Conservation (phyloP, 2,888 invertebrate genomes). For the Unio delphinus region DNA sequence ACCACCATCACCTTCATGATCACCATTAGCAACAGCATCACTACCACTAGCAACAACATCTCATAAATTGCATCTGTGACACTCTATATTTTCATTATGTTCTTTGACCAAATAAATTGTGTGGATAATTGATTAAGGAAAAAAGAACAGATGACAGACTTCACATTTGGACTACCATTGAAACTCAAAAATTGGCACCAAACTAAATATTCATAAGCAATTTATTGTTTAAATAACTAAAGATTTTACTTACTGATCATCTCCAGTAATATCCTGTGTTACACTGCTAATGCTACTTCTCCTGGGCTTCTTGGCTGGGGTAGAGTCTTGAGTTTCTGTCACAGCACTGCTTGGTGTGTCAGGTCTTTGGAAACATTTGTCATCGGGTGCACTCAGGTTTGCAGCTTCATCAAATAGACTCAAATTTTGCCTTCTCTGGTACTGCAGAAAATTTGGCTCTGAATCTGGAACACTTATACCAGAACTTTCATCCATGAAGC, state of each 20-base stretch:
- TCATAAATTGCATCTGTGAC: no score
- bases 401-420: constrained; percentile 35
- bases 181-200: constrained; percentile 3
- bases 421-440: constrained; percentile 3
- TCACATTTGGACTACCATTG: no score
- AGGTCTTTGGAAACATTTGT: constrained; percentile 21
- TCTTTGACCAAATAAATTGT: no score
- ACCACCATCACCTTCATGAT: no score
- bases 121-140: neutral
- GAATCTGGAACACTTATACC: constrained; percentile 28
- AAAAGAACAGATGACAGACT: neutral
- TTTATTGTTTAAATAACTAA: neutral
- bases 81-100: no score
- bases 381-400: constrained; percentile 34
- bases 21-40: no score
- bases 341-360: constrained; percentile 34
- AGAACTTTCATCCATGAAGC: constrained; percentile 25
- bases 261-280: constrained; percentile 32
- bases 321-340: constrained; percentile 30
- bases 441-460: constrained; percentile 20
- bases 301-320: constrained; percentile 39
- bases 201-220: neutral
- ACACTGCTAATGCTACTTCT: constrained; percentile 36
- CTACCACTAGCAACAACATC: no score
- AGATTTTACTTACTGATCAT: constrained; percentile 30